Evolutionary conservation across 2,113 vertebrate genomes (phyloP).

Genomic region (Coregonus clupeaformis): DNA sequence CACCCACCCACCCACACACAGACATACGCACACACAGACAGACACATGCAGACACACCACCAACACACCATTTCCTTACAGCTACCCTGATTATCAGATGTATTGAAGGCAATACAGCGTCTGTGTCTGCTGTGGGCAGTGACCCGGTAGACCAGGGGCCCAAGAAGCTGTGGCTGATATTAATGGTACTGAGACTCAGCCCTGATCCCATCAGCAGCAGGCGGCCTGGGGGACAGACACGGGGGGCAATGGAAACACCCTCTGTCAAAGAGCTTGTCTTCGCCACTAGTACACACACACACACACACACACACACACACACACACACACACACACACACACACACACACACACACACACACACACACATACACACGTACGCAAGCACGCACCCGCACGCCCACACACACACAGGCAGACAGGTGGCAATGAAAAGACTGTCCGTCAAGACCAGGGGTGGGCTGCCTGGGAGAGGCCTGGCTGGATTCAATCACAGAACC

Average conservation of each 20-base stretch:
- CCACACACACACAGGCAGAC: conserved; percentile 36
- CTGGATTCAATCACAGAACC: conserved; percentile 47
- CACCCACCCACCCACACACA: neutral
- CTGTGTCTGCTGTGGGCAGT: conserved; percentile 6
- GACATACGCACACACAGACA: neutral
- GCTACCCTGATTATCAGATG: conserved; percentile 23
- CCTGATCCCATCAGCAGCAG: conserved; percentile 43
- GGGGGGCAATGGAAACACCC: conserved; percentile 3
- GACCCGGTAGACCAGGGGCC: neutral
- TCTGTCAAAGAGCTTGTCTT: neutral
- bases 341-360: too few relatives aligned
- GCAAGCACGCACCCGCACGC: neutral
- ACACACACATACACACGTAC: too few relatives aligned
- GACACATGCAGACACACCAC: neutral
- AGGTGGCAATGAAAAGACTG: conserved; percentile 12
- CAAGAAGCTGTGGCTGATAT: conserved; percentile 23
- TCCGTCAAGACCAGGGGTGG: conserved; percentile 1
- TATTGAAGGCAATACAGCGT: too few relatives aligned
- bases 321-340: too few relatives aligned
- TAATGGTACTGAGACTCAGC: conserved; percentile 31
- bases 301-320: too few relatives aligned
- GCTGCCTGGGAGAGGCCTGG: conserved; percentile 12
- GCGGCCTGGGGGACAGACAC: conserved; percentile 16
- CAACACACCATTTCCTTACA: neutral
- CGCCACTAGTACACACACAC: too few relatives aligned